Percentiles rank a stretch among this genome's conserved stretches.
These are phyloP conservation scores for Callospermophilus lateralis DNA, from an alignment of 2,113 vertebrate species.

Conservation along the genomic window DNA sequence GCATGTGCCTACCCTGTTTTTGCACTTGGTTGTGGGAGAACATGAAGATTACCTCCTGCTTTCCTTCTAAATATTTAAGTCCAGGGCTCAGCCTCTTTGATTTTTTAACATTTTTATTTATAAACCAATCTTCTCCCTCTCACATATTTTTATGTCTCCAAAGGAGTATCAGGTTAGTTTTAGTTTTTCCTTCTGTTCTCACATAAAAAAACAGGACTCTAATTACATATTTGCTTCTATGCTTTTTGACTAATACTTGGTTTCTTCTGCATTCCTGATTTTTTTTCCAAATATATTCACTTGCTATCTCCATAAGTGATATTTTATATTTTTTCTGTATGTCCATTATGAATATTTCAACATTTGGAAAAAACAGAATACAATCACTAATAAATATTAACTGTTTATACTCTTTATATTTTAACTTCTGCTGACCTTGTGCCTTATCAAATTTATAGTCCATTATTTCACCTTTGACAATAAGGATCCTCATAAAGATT, in stretches of 20 bases:
- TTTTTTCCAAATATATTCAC: background rate
- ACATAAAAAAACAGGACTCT: background rate
- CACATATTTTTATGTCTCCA: background rate
- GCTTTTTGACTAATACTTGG: constrained; percentile 7
- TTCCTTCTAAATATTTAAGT: too few relatives aligned
- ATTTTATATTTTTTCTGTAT: background rate
- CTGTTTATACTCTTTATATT: background rate
- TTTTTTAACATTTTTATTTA: too few relatives aligned
- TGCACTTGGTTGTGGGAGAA: too few relatives aligned
- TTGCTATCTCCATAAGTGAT: background rate
- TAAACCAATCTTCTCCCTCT: background rate
- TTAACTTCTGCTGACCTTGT: background rate
- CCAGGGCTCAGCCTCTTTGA: too few relatives aligned
- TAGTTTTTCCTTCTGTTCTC: constrained; percentile 4
- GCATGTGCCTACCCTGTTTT: too few relatives aligned
- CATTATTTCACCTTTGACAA: background rate
- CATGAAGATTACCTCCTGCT: too few relatives aligned
- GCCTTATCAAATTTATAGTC: background rate
- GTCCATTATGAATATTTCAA: background rate
- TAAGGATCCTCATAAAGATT: background rate
- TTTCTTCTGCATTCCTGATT: constrained; percentile 11
- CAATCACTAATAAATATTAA: background rate
- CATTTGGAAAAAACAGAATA: background rate
- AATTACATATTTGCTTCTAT: background rate
- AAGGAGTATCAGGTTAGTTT: background rate